Evolutionary conservation across 2,888 invertebrate genomes (phyloP).

Genomic region (Macrosoma leucophasiata): DNA sequence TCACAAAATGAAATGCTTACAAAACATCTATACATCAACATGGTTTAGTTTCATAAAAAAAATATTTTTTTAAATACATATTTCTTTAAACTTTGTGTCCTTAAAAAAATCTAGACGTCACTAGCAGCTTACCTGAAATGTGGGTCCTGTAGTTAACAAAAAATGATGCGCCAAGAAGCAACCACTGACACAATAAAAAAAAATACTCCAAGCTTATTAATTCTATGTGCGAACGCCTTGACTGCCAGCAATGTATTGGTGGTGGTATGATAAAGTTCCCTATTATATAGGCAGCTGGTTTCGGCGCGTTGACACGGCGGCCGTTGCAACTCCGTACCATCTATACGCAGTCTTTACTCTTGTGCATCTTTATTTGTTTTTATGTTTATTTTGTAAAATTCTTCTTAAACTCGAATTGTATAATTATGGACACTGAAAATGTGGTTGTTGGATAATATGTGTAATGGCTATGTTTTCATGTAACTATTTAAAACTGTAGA

Average conservation of each 20-base stretch:
- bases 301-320: constrained; percentile 45
- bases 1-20: no score
- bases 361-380: no score
- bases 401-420: no score
- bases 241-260: constrained; percentile 67
- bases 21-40: no score
- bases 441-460: no score
- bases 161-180: constrained; percentile 35
- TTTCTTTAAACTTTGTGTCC: no score
- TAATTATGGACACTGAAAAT: no score
- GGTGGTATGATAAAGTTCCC: constrained; percentile 50
- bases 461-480: no score
- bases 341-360: constrained; percentile 39
- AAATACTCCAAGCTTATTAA: constrained; percentile 38
- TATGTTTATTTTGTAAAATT: no score
- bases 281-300: constrained; percentile 53
- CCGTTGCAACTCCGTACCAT: constrained; percentile 44
- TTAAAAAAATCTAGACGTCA: constrained; percentile 10
- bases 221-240: constrained; percentile 56
- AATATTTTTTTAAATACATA: constrained; percentile 2
- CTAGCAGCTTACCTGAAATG: constrained; percentile 53
- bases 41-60: not conserved
- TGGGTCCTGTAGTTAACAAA: constrained; percentile 45
- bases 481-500: no score
- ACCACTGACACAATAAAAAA: constrained; percentile 57